phyloP scores from a whole-genome alignment of 2,797 vertebrate genomes.

The Catharus ustulatus region DNA sequence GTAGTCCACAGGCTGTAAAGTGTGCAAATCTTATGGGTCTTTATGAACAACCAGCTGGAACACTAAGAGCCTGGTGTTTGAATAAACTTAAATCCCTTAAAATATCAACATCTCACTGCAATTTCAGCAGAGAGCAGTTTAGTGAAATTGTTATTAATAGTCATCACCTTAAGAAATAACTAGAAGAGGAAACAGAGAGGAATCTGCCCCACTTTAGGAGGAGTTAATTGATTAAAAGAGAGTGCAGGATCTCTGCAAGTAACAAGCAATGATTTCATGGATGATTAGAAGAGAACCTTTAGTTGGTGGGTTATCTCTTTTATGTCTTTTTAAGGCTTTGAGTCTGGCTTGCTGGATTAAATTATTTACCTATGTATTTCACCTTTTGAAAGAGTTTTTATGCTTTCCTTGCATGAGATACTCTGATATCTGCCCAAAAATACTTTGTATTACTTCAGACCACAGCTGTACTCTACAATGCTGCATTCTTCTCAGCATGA shows the following conservation, averaged over 20 bases:
- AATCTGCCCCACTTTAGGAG: neutral
- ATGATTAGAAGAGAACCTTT: neutral
- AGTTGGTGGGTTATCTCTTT: neutral
- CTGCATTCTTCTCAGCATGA: neutral
- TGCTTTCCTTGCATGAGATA: neutral
- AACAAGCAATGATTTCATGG: neutral
- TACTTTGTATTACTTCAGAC: neutral
- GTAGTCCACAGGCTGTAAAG: neutral
- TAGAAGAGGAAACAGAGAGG: neutral
- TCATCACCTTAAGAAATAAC: neutral
- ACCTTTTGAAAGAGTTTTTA: neutral
- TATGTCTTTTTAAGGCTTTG: neutral
- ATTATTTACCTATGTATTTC: neutral
- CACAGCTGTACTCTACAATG: neutral
- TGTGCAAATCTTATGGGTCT: neutral
- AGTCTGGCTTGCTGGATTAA: neutral
- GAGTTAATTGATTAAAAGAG: neutral
- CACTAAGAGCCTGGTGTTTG: neutral
- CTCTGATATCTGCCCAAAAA: neutral
- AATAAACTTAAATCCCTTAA: neutral
- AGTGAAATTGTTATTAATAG: neutral
- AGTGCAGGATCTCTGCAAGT: neutral
- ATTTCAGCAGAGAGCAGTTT: neutral
- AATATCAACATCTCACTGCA: fast-evolving
- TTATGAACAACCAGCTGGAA: fast-evolving